A percentile compares a stretch with the other conserved stretches of the same genome.
These are phyloP conservation scores for Metacarcinus magister DNA, from an alignment of 2,888 invertebrate genomes.

Conservation along the genomic window DNA sequence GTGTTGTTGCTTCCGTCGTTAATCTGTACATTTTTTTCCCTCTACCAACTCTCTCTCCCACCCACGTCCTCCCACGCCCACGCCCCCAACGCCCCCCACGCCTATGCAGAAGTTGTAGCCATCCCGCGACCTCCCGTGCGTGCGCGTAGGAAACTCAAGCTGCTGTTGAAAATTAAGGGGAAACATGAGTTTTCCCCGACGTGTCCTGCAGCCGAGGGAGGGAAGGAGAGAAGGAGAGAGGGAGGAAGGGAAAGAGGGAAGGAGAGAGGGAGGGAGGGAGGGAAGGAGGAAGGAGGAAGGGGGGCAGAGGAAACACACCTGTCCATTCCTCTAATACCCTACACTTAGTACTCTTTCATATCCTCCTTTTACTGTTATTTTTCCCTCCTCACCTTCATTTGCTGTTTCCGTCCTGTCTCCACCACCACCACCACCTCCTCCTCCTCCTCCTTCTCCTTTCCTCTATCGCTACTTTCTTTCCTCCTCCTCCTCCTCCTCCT, in stretches of 20 bases:
- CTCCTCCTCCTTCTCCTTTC: no score
- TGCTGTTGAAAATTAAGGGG: background rate
- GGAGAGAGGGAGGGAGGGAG: background rate
- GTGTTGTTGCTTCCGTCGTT: background rate
- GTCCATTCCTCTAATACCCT: background rate
- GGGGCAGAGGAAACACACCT: background rate
- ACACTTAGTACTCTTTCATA: no score
- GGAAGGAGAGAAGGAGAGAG: background rate
- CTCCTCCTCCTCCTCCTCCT: no score
- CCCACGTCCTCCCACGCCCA: no score
- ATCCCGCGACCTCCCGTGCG: background rate
- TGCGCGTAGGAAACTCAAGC: background rate
- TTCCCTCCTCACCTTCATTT: no score
- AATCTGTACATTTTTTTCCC: background rate
- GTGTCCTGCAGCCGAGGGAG: background rate
- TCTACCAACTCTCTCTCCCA: background rate
- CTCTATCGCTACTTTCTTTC: no score
- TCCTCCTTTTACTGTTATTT: no score
- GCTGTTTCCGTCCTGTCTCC: no score
- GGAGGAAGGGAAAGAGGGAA: background rate
- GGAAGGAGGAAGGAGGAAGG: no score
- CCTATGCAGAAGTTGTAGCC: background rate
- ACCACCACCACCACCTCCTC: no score
- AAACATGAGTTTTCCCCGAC: background rate
- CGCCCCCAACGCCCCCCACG: no score